These are phyloP conservation scores for Parazoanthus darwini DNA, from an alignment of 92 coral and sea anemone species.

Conservation along the genomic window DNA sequence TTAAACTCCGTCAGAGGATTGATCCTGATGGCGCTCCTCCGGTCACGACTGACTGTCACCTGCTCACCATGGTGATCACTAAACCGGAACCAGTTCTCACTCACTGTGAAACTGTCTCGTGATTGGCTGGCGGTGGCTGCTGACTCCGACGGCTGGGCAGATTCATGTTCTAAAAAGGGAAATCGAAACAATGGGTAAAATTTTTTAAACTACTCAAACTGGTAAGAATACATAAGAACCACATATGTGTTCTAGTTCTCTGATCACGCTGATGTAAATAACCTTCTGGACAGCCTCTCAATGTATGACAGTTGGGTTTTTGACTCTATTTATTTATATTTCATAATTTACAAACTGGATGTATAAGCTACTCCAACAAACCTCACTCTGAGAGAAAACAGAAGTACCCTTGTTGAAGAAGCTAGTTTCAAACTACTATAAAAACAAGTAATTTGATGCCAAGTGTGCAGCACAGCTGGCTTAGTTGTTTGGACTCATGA, in stretches of 20 bases:
- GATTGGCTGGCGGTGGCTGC: slow-evolving; percentile 7
- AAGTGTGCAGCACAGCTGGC: no score
- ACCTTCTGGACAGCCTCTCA: no score
- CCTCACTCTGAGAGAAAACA: no score
- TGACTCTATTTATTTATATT: no score
- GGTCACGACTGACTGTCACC: slow-evolving; percentile 82
- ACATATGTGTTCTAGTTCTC: background rate
- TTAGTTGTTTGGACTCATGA: no score
- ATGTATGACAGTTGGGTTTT: no score
- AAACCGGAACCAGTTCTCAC: slow-evolving; percentile 81
- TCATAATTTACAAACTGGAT: no score
- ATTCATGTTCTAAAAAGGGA: slow-evolving; percentile 18
- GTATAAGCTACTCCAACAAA: no score
- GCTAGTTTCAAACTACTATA: no score
- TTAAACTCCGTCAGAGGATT: slow-evolving; percentile 94
- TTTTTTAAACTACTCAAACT: background rate
- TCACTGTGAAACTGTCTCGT: slow-evolving; percentile 44
- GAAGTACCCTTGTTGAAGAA: no score
- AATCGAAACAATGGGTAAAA: background rate
- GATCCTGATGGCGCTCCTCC: slow-evolving; percentile 83
- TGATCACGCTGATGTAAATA: no score
- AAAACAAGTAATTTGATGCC: no score
- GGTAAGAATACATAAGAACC: background rate
- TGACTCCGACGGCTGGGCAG: slow-evolving; percentile 10
- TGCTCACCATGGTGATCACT: slow-evolving; percentile 86